phyloP scores from a whole-genome alignment of 1,140 invertebrate genomes.

The Zaprionus kolodkinae region DNA sequence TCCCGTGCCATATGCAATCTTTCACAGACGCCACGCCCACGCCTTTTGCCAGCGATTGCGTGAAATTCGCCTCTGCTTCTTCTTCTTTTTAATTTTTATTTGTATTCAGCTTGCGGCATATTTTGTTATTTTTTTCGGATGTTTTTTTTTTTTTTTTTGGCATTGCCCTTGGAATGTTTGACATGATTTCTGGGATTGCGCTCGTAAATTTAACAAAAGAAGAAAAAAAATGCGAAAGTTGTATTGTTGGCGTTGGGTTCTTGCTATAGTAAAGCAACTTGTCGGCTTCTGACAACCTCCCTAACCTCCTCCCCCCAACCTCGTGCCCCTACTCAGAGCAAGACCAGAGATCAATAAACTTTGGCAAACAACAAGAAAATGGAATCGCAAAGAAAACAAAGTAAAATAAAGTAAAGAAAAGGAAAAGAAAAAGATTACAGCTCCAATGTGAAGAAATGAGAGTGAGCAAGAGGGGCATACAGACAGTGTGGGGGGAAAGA shows the following conservation, averaged over 20 bases:
- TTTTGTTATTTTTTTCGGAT: conserved; percentile 53
- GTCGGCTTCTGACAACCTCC: background rate
- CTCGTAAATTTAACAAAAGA: conserved; percentile 45
- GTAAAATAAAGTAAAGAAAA: conserved; percentile 73
- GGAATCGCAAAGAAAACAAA: conserved; percentile 77
- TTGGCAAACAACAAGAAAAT: conserved; percentile 81
- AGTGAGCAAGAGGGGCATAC: conserved; percentile 20
- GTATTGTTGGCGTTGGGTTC: conserved; percentile 8
- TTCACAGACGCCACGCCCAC: conserved; percentile 39
- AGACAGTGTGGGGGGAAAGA: conserved; percentile 25
- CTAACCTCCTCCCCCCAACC: background rate
- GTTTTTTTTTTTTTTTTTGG: conserved; percentile 59
- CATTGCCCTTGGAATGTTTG: conserved; percentile 76
- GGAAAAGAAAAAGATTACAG: conserved; percentile 77
- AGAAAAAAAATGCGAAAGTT: conserved; percentile 51
- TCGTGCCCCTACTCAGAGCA: conserved; percentile 45
- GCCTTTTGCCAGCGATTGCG: conserved; percentile 36
- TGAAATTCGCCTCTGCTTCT: too few species aligned
- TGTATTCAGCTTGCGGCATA: background rate
- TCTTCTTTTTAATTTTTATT: conserved; percentile 27
- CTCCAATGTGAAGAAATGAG: conserved; percentile 47
- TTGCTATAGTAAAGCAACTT: conserved; percentile 2
- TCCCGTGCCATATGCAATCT: conserved; percentile 62
- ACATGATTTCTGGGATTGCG: conserved; percentile 56
- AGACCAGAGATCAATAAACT: conserved; percentile 74